These are phyloP conservation scores for Myrmecobius fasciatus DNA, from an alignment of 2,113 vertebrate genomes.

Conservation along the genomic window DNA sequence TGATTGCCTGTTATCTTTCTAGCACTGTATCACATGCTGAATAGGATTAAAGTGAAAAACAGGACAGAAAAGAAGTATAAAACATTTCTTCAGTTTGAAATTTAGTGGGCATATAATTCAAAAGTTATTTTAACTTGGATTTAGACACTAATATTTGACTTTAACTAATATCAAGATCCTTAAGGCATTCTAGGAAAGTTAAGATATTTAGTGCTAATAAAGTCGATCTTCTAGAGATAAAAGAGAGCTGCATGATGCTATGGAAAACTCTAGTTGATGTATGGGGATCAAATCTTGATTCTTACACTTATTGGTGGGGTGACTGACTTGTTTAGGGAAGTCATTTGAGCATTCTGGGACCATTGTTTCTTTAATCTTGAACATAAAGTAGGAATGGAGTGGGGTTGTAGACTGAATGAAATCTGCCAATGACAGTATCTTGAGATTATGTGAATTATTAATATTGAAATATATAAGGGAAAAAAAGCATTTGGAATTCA, in stretches of 20 bases:
- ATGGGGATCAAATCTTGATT: neutral
- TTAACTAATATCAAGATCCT: slow-evolving; percentile 18
- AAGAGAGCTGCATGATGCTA: neutral
- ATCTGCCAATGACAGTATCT: neutral
- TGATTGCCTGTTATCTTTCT: neutral
- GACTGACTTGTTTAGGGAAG: slow-evolving; percentile 24
- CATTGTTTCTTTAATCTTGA: slow-evolving; percentile 29
- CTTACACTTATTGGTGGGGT: neutral
- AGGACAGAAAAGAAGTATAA: neutral
- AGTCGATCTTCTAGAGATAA: neutral
- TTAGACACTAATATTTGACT: slow-evolving; percentile 12
- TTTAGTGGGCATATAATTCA: slow-evolving; percentile 1
- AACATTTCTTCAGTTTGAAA: slow-evolving; percentile 16
- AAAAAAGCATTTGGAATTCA: neutral
- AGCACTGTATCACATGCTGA: neutral
- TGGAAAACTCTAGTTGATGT: neutral
- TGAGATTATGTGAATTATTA: neutral
- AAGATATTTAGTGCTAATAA: neutral
- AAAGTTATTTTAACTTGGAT: slow-evolving; percentile 25
- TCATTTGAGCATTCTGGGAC: neutral
- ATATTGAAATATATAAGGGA: neutral
- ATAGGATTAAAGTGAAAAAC: neutral
- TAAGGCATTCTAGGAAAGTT: neutral
- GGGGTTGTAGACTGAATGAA: neutral
- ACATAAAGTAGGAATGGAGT: neutral